Evolutionary conservation across 1,140 invertebrate species (phyloP), one percentile per base, ranked within the genome.

Genomic region (Magallana gigas): DNA sequence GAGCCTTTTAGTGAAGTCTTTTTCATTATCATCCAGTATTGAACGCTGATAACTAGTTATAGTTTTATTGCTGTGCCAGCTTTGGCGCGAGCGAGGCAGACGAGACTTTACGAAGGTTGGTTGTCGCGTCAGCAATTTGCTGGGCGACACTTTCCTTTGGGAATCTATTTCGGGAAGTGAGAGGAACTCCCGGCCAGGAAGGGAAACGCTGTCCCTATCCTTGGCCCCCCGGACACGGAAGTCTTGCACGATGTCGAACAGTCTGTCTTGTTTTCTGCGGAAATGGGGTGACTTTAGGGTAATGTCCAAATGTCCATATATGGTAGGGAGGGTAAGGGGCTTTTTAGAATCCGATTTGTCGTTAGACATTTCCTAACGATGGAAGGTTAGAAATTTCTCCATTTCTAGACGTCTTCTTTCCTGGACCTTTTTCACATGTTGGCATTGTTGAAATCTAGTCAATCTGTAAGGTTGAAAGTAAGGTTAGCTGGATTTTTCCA

Each of bases 161-260:
- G 58, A 8, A 59, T 57, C 23, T 59, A 84, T 84, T 62, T 84
- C 83, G 83, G 83, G 83, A 9, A 84, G 58, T 57, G 83, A 84
- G 83, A 84, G 83, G 83, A 18, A 16, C 57, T 84, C 83, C 57
- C 58, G 83, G 58, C 58, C 57, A 48, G 83, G 29, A 48, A 84
- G 83, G 83, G 83, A 84, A 62, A 84, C 57, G 5, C n/a, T 60
- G 58, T 84, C 83, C 57, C 83, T 84, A 23, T 59, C 83, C 57
- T 62, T 84, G 56, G 83, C n/a, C 12, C n/a, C 57, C 56, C 57
- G 57, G 14, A 58, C 48, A 36, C 83, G 57, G 58, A 23, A 84
- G 58, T 84, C 83, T 84, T 84, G 56, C 56, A 58, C 56, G 12
- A 60, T 59, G 23, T 84, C 83, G 48, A 84, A 84, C 23, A 84